These are phyloP conservation scores for Craniophora ligustri DNA, from an alignment of 2,888 invertebrate species.

Conservation along the genomic window DNA sequence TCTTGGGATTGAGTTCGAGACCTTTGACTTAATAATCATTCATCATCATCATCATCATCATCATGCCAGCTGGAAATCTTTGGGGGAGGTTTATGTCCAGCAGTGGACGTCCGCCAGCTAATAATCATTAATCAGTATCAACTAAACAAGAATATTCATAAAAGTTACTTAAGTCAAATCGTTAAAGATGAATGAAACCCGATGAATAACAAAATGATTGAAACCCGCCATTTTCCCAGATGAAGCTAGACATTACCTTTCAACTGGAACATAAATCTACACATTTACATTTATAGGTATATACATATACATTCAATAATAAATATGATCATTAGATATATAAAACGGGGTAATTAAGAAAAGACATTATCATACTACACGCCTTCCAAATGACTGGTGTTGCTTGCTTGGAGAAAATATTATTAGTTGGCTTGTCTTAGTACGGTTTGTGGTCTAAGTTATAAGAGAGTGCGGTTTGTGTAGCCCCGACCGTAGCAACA, in stretches of 20 bases:
- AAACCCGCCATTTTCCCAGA: constrained; percentile 6
- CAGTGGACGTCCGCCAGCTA: too few relatives aligned
- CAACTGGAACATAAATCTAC: constrained; percentile 12
- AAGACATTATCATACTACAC: constrained; percentile 36
- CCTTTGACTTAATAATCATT: too few relatives aligned
- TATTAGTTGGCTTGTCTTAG: constrained; percentile 18
- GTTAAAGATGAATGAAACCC: too few relatives aligned
- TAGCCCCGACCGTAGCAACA: too few relatives aligned
- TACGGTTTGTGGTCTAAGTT: neutral
- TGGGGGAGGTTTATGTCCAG: too few relatives aligned
- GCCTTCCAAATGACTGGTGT: constrained; percentile 19
- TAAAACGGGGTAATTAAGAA: constrained; percentile 32
- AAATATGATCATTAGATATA: constrained; percentile 28
- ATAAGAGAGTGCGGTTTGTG: neutral
- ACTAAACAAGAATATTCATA: too few relatives aligned
- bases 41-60: too few relatives aligned
- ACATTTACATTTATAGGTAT: constrained; percentile 15
- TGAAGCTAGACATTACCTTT: constrained; percentile 11
- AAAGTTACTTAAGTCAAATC: too few relatives aligned
- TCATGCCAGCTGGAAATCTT: too few relatives aligned
- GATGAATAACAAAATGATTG: neutral
- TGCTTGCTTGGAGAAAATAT: constrained; percentile 21
- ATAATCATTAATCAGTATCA: too few relatives aligned
- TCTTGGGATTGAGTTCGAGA: neutral
- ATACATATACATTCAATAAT: constrained; percentile 8